These are phyloP conservation scores for Haliclona indistincta DNA, from an alignment of 37 sponge, comb jelly and placozoan genomes.

Conservation along the genomic window DNA sequence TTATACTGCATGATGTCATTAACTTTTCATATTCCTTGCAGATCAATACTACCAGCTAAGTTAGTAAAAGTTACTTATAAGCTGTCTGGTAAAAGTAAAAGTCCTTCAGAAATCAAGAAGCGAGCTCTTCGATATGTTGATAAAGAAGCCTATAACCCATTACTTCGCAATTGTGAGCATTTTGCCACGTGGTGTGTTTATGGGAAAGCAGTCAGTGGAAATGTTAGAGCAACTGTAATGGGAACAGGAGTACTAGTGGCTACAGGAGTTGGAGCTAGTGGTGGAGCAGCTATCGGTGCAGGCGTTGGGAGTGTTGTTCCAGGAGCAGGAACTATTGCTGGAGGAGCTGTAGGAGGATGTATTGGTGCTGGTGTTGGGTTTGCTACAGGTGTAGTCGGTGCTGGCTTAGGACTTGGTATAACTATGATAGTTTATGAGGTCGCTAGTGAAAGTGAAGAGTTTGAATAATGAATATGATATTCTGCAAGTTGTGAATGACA, in stretches of 20 bases:
- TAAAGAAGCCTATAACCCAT: background rate
- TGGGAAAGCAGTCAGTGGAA: background rate
- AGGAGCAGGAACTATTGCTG: background rate
- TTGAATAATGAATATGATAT: too few relatives aligned
- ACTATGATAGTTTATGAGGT: too few relatives aligned
- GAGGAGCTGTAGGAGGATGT: background rate
- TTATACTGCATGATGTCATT: too few relatives aligned
- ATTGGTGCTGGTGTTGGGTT: background rate
- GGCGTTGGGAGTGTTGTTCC: background rate
- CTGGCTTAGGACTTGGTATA: too few relatives aligned
- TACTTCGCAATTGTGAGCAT: background rate
- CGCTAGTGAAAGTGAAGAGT: too few relatives aligned
- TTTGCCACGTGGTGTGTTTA: slow-evolving; percentile 2
- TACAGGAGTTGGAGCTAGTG: background rate
- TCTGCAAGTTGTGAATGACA: too few relatives aligned
- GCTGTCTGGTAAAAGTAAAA: background rate
- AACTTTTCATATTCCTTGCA: too few relatives aligned
- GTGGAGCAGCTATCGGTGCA: background rate
- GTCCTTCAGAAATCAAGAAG: background rate
- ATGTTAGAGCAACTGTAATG: background rate
- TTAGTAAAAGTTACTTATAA: background rate
- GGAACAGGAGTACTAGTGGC: background rate
- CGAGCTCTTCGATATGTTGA: background rate
- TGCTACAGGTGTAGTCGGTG: background rate
- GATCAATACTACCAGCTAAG: background rate